Percentiles rank a stretch among this genome's conserved stretches.
Conservation (phyloP, 1,140 invertebrate genomes). For the Ceratosolen solmsi region DNA sequence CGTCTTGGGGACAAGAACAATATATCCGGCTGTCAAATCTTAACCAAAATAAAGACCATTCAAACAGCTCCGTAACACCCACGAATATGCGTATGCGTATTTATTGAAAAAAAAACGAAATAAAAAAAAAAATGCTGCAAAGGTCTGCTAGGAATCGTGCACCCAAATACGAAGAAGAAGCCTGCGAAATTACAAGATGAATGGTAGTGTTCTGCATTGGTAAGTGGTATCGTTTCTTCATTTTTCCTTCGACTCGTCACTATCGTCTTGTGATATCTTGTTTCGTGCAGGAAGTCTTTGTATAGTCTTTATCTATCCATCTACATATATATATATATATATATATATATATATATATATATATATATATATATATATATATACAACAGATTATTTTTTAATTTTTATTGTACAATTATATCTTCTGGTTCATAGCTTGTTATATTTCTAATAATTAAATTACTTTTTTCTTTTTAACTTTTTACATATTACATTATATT, state of each 20-base stretch:
- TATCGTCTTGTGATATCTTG: not conserved
- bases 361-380: no score
- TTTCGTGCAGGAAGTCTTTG: no score
- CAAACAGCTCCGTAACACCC: conserved; percentile 49
- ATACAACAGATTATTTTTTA: no score
- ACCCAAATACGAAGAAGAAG: conserved; percentile 27
- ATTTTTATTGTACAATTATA: no score
- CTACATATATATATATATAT: no score
- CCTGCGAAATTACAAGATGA: conserved; percentile 19
- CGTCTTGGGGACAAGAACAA: conserved; percentile 57
- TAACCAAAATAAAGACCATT: conserved; percentile 71
- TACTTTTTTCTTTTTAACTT: no score
- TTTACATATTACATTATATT: no score
- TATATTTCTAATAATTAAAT: no score
- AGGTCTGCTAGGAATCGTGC: not conserved
- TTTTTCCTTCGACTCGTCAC: not conserved
- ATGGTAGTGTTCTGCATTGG: not conserved
- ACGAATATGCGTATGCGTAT: not conserved
- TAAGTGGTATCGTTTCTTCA: conserved; percentile 22
- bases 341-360: no score
- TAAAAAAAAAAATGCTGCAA: conserved; percentile 1
- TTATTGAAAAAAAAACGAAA: not conserved
- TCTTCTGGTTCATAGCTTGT: no score
- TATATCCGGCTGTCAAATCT: conserved; percentile 63
- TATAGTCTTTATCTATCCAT: no score